Conservation (phyloP, 2,888 invertebrate genomes). For the Eupithecia vulgata region DNA sequence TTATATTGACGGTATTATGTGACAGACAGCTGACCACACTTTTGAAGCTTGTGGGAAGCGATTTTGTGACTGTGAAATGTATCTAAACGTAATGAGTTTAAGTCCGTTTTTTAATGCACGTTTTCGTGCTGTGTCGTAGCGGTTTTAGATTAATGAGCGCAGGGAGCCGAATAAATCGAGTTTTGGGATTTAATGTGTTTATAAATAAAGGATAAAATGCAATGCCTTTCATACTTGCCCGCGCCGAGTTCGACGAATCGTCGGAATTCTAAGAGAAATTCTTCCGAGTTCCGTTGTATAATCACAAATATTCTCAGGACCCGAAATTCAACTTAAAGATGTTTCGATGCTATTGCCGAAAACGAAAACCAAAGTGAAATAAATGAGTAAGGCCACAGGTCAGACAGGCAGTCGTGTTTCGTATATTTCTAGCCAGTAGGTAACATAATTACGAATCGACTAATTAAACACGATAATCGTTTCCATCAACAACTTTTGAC, state of each 20-base stretch:
- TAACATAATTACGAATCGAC: conserved; percentile 18
- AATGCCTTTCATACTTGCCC: not conserved
- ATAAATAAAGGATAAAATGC: too few relatives aligned
- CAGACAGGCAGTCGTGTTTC: not conserved
- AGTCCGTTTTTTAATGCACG: too few relatives aligned
- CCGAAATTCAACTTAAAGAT: too few relatives aligned
- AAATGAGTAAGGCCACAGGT: not conserved
- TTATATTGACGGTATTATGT: too few relatives aligned
- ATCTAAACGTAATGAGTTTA: too few relatives aligned
- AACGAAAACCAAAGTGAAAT: conserved; percentile 1
- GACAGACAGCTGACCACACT: too few relatives aligned
- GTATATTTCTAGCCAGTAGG: not conserved
- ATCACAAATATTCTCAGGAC: not conserved
- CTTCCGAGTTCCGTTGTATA: not conserved
- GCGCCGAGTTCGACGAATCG: not conserved
- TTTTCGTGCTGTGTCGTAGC: too few relatives aligned
- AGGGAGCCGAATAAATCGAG: not conserved
- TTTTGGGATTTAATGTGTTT: not conserved
- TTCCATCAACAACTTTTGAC: conserved; percentile 22
- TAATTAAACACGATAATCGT: conserved; percentile 28
- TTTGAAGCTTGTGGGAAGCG: too few relatives aligned
- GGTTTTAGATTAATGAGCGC: not conserved
- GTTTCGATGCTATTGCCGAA: not conserved
- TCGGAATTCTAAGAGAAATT: not conserved
- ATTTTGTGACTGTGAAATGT: too few relatives aligned